Evolutionary conservation across 2,888 invertebrate genomes (phyloP).

Genomic region (Andrena praecox): DNA sequence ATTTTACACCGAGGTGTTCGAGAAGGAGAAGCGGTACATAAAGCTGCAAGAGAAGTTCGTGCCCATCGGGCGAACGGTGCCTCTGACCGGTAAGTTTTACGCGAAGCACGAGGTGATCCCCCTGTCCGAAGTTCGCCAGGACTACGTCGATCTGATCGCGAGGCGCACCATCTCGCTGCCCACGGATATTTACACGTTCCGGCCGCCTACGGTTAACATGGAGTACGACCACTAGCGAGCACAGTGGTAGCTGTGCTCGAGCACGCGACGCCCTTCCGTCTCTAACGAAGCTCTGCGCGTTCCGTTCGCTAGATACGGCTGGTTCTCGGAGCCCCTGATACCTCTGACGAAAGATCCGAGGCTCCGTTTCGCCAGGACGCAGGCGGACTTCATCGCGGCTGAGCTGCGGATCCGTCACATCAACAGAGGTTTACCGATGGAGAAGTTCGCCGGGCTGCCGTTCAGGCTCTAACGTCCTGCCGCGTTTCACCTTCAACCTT

Average conservation of each 20-base stretch:
- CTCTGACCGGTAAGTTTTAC: slow-evolving; percentile 80
- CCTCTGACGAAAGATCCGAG: slow-evolving; percentile 73
- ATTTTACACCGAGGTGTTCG: slow-evolving; percentile 77
- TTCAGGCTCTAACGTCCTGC: slow-evolving; percentile 63
- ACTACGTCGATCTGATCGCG: slow-evolving; percentile 75
- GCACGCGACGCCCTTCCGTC: background rate
- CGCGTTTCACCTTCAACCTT: too few species aligned
- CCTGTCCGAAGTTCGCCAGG: slow-evolving; percentile 60
- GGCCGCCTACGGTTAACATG: slow-evolving; percentile 79
- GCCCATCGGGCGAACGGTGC: slow-evolving; percentile 63
- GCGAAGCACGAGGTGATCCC: slow-evolving; percentile 76
- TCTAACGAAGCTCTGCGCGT: background rate
- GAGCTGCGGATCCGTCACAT: slow-evolving; percentile 73
- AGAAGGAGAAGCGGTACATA: slow-evolving; percentile 75
- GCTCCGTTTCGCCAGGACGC: slow-evolving; percentile 72
- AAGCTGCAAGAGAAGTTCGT: slow-evolving; percentile 74
- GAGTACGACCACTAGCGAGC: slow-evolving; percentile 70
- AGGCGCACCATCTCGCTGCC: slow-evolving; percentile 68
- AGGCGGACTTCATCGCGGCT: slow-evolving; percentile 73
- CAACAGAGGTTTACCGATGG: slow-evolving; percentile 64
- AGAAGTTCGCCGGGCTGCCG: slow-evolving; percentile 75
- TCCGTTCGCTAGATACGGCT: slow-evolving; percentile 78
- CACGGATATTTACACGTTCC: slow-evolving; percentile 74
- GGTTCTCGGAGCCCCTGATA: slow-evolving; percentile 75
- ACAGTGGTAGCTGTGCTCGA: background rate